Evolutionary conservation across 2,113 vertebrate genomes (phyloP), one percentile per base, ranked within the genome.

Genomic region (Clarias batrachus): DNA sequence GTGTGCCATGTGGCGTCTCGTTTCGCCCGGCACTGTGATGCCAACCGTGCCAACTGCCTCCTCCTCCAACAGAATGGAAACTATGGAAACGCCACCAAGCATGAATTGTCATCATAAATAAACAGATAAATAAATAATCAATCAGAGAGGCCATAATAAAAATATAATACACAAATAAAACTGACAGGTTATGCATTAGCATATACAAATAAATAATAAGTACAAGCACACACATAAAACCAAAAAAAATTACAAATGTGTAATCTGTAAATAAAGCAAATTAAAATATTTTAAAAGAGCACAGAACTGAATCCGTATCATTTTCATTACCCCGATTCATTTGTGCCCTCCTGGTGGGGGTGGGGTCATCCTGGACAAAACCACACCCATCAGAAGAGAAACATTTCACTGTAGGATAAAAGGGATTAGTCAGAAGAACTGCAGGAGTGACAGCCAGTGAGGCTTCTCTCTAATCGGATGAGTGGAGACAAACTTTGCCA

Each of bases 1-100:
- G 93, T 93, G 89, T 93, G 95, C 93, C 94, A 95, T 94, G 93
- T 95, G 95, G 95, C 90, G 92, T 93, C 94, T 93, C 93, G 92
- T 95, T 94, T 95, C 95, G 93, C 93, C 91, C 59, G 41, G 70
- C 86, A 83, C 71, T 77, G 85, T 91, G 90, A 93, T 94, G 94
- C 92, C 92, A 71, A 63, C 65, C 71, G 37, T 87, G 81, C 81
- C 68, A 66, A 82, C 41, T 84, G 54, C 70, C 81, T 82, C 71
- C 85, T 74, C 62, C 56, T 80, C 80, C 85, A 83, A 54, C 71
- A 73, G 86, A 76, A 81, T 77, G 71, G 81, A 87, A 83, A 82
- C 80, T 71, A 86, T 70, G 62, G 70, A 87, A 83, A 83, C 77
- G 27, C 62, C 70, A 65, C 70, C 21, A 3, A 74, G 48, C 59